These are phyloP conservation scores for Proterorhinus semilunaris DNA, from an alignment of 2,113 vertebrate genomes.

Conservation along the genomic window DNA sequence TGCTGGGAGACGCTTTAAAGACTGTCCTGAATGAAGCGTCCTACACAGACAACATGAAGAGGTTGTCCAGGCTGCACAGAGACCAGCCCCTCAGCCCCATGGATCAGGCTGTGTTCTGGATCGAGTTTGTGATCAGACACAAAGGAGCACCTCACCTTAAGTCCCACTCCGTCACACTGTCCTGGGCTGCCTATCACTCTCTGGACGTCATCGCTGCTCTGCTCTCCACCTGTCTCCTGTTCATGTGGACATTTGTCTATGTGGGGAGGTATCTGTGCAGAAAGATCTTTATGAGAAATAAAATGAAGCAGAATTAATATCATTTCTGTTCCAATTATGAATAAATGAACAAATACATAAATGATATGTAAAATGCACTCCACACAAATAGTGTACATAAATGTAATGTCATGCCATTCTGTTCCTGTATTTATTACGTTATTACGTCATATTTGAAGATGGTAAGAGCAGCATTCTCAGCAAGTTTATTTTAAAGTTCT, in stretches of 20 bases:
- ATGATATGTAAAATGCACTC: not conserved
- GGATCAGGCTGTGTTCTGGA: conserved; percentile 87
- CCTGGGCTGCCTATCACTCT: conserved; percentile 88
- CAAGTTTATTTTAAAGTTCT: no score
- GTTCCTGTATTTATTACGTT: no score
- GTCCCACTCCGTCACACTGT: conserved; percentile 81
- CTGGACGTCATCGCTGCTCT: conserved; percentile 79
- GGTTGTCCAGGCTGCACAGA: conserved; percentile 83
- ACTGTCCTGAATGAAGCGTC: conserved; percentile 56
- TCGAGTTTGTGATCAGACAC: conserved; percentile 89
- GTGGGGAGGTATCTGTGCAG: conserved; percentile 46
- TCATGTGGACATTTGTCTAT: conserved; percentile 26
- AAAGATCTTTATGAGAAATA: conserved; percentile 35
- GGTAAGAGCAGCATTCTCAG: no score
- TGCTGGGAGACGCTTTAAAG: conserved; percentile 59
- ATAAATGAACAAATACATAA: not conserved
- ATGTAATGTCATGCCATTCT: no score
- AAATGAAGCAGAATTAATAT: conserved; percentile 42
- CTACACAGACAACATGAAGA: conserved; percentile 88
- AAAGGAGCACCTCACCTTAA: conserved; percentile 85
- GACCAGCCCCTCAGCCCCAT: conserved; percentile 88
- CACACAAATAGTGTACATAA: no score
- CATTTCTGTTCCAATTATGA: not conserved
- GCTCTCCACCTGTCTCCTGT: conserved; percentile 27
- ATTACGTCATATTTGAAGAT: no score